Evolutionary conservation across 1,140 invertebrate species (phyloP), one percentile per base, ranked within the genome.

Genomic region (Drosophila takahashii): DNA sequence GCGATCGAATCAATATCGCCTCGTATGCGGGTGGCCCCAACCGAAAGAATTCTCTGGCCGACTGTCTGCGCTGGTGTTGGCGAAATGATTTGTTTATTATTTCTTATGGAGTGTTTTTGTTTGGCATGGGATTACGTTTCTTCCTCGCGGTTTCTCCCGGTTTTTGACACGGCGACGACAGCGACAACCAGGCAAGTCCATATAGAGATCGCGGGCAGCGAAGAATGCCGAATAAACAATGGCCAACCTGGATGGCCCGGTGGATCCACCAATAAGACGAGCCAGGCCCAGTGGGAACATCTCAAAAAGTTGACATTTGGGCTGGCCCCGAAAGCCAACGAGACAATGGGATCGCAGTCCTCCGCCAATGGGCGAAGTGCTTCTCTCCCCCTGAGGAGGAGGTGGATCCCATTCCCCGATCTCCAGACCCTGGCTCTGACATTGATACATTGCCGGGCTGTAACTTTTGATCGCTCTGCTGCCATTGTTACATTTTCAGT

Each of bases 1-100:
- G 79, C 71, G 83, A 87, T 79, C 71, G 79, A 76, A 89, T 89
- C 79, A 87, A 79, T 87, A 81, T 77, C 64, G 60, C 57, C 26
- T 79, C 61, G 84, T 69, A 71, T 87, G 83, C 84, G 84, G 84
- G 75, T 79, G 83, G 84, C 78, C 81, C 76, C 44, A 67, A 29
- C 39, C 60, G 41, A 48, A 59, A 45, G 47, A 59, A 65, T 74
- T 79, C 41, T 45, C 44, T 76, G 71, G 52, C 48, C 70, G 53
- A 80, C 62, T 76, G 79, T 65, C 77, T 81, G 47, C 56, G 60
- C 64, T 45, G 66, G 54, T 45, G 54, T 61, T 22, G 37, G 47
- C 54, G 69, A 57, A 75, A 83, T 83, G 84, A 87, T 89, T 87
- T 87, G 83, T 87, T 87, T 87, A 87, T 87, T 87, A 70, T 89